Conservation (phyloP, 2,113 vertebrate species). For the Piprites chloris region DNA sequence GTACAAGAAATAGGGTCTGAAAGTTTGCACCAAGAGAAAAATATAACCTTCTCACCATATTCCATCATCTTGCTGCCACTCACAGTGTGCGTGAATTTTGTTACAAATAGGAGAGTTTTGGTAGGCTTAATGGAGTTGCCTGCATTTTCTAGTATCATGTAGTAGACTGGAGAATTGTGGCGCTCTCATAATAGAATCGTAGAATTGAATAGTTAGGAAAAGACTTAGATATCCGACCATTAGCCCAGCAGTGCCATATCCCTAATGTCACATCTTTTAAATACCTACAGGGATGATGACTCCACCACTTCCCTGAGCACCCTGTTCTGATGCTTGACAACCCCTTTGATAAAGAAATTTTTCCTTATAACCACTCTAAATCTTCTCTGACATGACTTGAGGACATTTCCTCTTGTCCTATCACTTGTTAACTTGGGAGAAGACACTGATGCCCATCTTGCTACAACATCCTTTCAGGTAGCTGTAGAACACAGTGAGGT, state of each 20-base stretch:
- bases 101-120: not conserved
- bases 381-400: not conserved
- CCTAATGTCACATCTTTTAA: not conserved
- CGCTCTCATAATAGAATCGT: not conserved
- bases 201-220: not conserved
- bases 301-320: not conserved
- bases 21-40: not conserved
- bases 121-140: not conserved
- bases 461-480: not conserved
- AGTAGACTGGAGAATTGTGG: not conserved
- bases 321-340: not conserved
- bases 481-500: not conserved
- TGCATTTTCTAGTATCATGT: not conserved
- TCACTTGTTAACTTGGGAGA: not conserved
- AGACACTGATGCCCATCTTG: not conserved
- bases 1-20: not conserved
- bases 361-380: not conserved
- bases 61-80: not conserved
- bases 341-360: not conserved
- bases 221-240: no score
- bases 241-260: not conserved
- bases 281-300: not conserved
- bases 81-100: accelerated
- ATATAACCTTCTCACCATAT: accelerated
- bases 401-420: not conserved